Evolutionary conservation across 2,888 invertebrate species (phyloP).

Genomic region (Scrobipalpa atriplicella): DNA sequence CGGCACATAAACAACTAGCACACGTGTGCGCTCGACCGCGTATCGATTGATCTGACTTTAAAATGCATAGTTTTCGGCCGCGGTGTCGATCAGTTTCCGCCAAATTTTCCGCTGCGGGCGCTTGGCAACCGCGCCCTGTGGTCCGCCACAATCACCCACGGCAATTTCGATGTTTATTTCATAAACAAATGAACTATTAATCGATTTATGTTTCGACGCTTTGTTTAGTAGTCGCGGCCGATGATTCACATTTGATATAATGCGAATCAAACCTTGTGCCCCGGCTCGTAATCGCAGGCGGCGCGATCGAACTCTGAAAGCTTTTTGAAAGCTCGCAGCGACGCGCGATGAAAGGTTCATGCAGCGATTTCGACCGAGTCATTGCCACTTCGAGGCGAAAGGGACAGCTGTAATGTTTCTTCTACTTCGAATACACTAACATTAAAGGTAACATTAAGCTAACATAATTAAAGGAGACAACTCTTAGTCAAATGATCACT

Average conservation of each 20-base stretch:
- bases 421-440: slow-evolving; percentile 22
- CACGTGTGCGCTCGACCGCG: slow-evolving; percentile 70
- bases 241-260: slow-evolving; percentile 50
- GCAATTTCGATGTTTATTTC: slow-evolving; percentile 56
- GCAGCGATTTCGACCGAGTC: slow-evolving; percentile 65
- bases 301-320: slow-evolving; percentile 74
- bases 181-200: slow-evolving; percentile 40
- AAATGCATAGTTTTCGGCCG: slow-evolving; percentile 75
- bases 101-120: slow-evolving; percentile 74
- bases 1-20: slow-evolving; percentile 78
- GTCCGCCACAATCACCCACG: slow-evolving; percentile 59
- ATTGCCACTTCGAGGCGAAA: slow-evolving; percentile 56
- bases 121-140: slow-evolving; percentile 70
- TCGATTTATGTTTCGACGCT: slow-evolving; percentile 32
- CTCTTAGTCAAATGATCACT: background rate
- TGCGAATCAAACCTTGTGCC: slow-evolving; percentile 58
- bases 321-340: slow-evolving; percentile 77
- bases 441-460: background rate
- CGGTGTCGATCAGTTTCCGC: slow-evolving; percentile 71
- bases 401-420: slow-evolving; percentile 47
- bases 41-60: slow-evolving; percentile 77
- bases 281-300: slow-evolving; percentile 67
- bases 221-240: slow-evolving; percentile 13
- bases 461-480: background rate
- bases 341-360: slow-evolving; percentile 73